phyloP scores from a whole-genome alignment of 1,140 invertebrate genomes.

The Probaryconus sp. region DNA sequence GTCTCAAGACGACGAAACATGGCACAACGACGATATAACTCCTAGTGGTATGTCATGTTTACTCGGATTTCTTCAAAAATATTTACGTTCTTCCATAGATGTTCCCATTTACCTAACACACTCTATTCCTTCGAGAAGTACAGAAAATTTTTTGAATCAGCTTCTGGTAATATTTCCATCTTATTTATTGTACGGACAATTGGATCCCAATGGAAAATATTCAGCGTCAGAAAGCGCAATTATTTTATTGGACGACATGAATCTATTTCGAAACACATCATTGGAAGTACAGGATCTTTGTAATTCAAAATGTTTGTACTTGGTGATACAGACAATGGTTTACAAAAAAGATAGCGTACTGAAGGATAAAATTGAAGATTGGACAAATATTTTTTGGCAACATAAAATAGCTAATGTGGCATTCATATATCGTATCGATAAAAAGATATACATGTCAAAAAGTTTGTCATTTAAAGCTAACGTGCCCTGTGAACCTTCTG shows the following conservation, averaged over 20 bases:
- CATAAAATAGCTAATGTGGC: conserved; percentile 48
- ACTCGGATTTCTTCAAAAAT: conserved; percentile 5
- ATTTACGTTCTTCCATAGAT: conserved; percentile 4
- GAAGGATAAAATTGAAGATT: conserved; percentile 9
- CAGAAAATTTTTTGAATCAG: conserved; percentile 14
- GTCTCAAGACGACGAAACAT: neutral
- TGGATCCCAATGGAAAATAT: neutral
- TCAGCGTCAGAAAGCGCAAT: conserved; percentile 33
- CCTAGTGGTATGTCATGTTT: conserved; percentile 22
- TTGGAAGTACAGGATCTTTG: conserved; percentile 53
- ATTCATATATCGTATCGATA: conserved; percentile 53
- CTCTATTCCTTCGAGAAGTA: neutral
- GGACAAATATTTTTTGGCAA: conserved; percentile 58
- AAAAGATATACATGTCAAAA: conserved; percentile 54
- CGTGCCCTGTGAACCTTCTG: conserved; percentile 28
- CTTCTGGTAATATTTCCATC: conserved; percentile 7
- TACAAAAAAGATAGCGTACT: conserved; percentile 35
- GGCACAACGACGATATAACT: neutral
- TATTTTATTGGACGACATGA: conserved; percentile 53
- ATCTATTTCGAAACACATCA: conserved; percentile 16
- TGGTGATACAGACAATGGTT: conserved; percentile 34
- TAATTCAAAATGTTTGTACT: conserved; percentile 56
- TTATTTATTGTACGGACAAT: conserved; percentile 30
- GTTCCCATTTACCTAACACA: conserved; percentile 5
- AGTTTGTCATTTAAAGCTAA: conserved; percentile 49